Conservation (phyloP, 2,797 vertebrate genomes). For the Benthosema pterotum region DNA sequence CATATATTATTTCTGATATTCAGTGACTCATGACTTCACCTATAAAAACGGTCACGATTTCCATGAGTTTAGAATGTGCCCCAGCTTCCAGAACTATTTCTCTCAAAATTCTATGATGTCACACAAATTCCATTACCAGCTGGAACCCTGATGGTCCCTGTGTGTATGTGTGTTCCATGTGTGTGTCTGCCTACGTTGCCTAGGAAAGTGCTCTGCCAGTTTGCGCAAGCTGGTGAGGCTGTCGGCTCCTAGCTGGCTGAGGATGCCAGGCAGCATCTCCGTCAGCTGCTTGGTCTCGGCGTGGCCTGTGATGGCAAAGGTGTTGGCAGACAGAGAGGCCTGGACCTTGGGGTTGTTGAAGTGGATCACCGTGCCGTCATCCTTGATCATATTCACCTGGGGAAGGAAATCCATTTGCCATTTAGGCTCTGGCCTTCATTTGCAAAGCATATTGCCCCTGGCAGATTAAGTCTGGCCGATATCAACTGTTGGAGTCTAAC, state of each 20-base stretch:
- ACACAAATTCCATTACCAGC: neutral
- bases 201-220: slow-evolving; percentile 96
- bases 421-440: neutral
- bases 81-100: neutral
- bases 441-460: too few relatives aligned
- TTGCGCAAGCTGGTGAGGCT: slow-evolving; percentile 98
- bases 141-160: slow-evolving; percentile 10
- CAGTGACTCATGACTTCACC: too few relatives aligned
- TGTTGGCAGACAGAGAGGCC: slow-evolving; percentile 96
- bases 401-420: slow-evolving; percentile 5
- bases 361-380: slow-evolving; percentile 97
- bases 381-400: slow-evolving; percentile 99
- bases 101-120: neutral
- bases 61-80: neutral
- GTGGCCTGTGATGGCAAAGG: slow-evolving; percentile 96
- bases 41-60: too few relatives aligned
- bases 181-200: slow-evolving; percentile 84
- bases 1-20: too few relatives aligned
- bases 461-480: too few relatives aligned
- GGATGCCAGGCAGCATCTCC: slow-evolving; percentile 98
- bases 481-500: too few relatives aligned
- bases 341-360: slow-evolving; percentile 99
- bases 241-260: slow-evolving; percentile 97
- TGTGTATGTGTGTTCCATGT: neutral
- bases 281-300: slow-evolving; percentile 98